Percentiles rank a stretch among this genome's conserved stretches.
These are phyloP conservation scores for Marmota flaviventris DNA, from an alignment of 2,113 vertebrate species.

Conservation along the genomic window DNA sequence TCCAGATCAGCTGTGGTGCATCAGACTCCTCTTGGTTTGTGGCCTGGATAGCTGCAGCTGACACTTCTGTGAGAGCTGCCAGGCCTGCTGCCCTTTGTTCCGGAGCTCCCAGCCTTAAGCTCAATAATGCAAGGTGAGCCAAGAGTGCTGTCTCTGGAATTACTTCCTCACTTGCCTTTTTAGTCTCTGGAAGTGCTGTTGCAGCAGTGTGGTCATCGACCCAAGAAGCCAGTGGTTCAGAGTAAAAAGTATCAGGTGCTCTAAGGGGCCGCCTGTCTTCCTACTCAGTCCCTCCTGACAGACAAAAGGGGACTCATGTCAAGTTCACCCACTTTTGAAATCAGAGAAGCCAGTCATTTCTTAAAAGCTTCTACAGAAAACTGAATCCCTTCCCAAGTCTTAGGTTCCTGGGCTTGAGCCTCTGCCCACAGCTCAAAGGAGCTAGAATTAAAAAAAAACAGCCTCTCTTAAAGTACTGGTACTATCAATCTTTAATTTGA, in stretches of 20 bases:
- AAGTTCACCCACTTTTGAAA: neutral
- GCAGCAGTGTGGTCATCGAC: conserved; percentile 25
- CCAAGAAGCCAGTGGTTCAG: neutral
- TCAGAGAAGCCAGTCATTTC: neutral
- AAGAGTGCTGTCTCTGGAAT: neutral
- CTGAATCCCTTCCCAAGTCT: neutral
- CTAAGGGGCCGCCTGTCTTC: neutral
- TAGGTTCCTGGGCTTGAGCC: neutral
- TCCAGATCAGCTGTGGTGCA: neutral
- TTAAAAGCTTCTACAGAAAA: neutral
- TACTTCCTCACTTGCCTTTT: neutral
- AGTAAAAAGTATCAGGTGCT: conserved; percentile 27
- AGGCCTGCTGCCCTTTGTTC: neutral
- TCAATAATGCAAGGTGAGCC: conserved; percentile 24
- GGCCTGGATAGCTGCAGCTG: neutral
- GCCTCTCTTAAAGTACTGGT: neutral
- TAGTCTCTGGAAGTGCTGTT: conserved; percentile 34
- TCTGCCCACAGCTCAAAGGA: neutral
- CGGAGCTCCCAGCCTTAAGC: neutral
- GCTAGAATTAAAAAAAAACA: neutral
- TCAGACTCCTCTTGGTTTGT: neutral
- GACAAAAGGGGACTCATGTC: neutral
- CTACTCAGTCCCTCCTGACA: neutral
- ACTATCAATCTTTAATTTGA: neutral
- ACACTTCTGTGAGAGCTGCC: neutral